A percentile compares a stretch with the other conserved stretches of the same genome.
Evolutionary conservation across 2,797 vertebrate species (phyloP).

Genomic region (Psittacula derbiana): DNA sequence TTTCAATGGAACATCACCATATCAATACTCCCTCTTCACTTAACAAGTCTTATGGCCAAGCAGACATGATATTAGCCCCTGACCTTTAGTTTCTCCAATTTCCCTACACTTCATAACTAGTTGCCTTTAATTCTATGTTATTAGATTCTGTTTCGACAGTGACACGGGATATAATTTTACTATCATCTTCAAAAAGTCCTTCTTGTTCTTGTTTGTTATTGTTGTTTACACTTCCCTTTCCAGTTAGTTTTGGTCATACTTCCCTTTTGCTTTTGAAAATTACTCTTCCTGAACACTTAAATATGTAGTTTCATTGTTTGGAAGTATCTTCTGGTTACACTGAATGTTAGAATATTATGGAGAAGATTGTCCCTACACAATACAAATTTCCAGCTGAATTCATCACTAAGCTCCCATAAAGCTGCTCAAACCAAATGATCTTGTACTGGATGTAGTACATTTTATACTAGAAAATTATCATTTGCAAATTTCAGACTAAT

Average conservation of each 20-base stretch:
- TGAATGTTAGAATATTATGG: background rate
- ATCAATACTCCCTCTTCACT: background rate
- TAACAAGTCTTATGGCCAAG: background rate
- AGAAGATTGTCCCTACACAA: background rate
- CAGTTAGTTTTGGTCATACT: background rate
- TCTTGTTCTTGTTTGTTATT: background rate
- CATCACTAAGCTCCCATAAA: background rate
- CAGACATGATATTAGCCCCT: background rate
- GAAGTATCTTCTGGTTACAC: background rate
- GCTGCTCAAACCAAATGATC: background rate
- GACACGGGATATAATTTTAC: background rate
- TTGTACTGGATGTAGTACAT: background rate
- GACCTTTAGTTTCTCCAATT: background rate
- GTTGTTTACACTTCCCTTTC: background rate
- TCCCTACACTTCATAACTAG: background rate
- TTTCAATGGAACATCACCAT: background rate
- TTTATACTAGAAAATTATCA: background rate
- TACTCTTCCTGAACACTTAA: background rate
- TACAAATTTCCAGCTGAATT: background rate
- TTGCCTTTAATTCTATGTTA: background rate
- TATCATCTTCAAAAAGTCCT: background rate
- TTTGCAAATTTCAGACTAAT: background rate
- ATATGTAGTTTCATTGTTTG: background rate
- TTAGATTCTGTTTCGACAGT: background rate
- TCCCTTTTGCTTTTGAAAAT: background rate